phyloP scores from a whole-genome alignment of 2,113 vertebrate genomes.

The Tiliqua scincoides region DNA sequence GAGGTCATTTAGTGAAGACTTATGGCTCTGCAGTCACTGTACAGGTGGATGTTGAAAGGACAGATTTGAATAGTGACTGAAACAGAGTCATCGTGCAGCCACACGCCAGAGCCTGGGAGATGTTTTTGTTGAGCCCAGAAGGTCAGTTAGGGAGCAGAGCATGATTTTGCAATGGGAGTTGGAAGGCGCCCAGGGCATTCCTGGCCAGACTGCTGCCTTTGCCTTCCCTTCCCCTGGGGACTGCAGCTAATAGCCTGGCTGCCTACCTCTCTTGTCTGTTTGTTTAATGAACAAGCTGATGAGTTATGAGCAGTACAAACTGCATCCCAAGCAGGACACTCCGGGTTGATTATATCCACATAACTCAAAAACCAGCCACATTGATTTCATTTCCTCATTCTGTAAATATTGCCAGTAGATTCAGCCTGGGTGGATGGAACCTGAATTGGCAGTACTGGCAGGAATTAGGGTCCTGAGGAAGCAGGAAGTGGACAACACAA shows the following conservation, averaged over 20 bases:
- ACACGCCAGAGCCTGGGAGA: not conserved
- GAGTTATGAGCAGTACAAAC: slow-evolving; percentile 65
- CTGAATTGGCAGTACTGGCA: slow-evolving; percentile 38
- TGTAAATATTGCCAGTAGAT: slow-evolving; percentile 51
- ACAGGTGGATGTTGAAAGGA: not conserved
- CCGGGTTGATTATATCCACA: slow-evolving; percentile 70
- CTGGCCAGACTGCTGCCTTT: not conserved
- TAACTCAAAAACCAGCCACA: slow-evolving; percentile 61
- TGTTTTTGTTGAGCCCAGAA: not conserved
- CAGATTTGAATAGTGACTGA: not conserved
- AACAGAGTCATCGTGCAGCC: not conserved
- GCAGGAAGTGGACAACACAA: not conserved
- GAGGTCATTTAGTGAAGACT: not conserved
- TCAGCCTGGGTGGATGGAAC: slow-evolving; percentile 36
- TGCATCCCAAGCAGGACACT: slow-evolving; percentile 72
- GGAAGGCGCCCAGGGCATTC: not conserved
- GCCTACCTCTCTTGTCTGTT: slow-evolving; percentile 61
- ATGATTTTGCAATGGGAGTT: not conserved
- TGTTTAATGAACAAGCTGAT: slow-evolving; percentile 72
- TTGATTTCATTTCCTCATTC: slow-evolving; percentile 50
- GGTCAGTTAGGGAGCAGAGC: not conserved
- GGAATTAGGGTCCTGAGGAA: not conserved
- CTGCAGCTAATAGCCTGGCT: slow-evolving; percentile 68
- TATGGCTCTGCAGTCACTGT: not conserved
- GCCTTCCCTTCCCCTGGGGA: slow-evolving; percentile 47